phyloP scores from a whole-genome alignment of 1,140 invertebrate species.

The Papilio aristodemus region DNA sequence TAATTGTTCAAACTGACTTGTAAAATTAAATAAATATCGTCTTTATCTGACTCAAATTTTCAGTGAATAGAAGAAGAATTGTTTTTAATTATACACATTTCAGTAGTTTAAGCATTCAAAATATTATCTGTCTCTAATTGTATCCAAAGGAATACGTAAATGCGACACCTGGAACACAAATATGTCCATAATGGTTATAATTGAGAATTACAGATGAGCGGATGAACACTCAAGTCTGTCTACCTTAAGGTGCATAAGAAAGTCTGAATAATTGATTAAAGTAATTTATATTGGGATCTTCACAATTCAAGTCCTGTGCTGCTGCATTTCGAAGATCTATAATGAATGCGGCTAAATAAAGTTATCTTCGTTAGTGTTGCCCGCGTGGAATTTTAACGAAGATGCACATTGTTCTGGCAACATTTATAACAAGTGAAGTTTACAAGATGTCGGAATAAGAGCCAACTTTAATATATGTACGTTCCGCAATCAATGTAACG shows the following conservation, averaged over 20 bases:
- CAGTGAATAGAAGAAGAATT: background rate
- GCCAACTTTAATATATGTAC: constrained; percentile 6
- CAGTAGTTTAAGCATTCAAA: too few species aligned
- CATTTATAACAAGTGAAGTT: constrained; percentile 9
- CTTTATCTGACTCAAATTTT: background rate
- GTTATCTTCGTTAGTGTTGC: constrained; percentile 3
- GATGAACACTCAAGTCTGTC: too few species aligned
- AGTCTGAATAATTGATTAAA: background rate
- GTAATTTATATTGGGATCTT: background rate
- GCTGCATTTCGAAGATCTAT: background rate
- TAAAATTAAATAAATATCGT: constrained; percentile 3
- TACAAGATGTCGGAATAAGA: constrained; percentile 1
- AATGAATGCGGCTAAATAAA: constrained; percentile 20
- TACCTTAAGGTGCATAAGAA: too few species aligned
- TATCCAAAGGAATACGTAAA: too few species aligned
- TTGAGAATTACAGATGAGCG: too few species aligned
- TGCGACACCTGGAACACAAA: too few species aligned
- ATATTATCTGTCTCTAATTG: too few species aligned
- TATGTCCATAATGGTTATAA: too few species aligned
- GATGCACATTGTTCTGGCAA: constrained; percentile 13
- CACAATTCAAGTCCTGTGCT: background rate
- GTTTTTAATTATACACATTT: too few species aligned
- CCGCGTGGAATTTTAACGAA: constrained; percentile 5
- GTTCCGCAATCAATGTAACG: background rate
- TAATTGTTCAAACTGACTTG: constrained; percentile 16